Conservation (phyloP, 2,797 vertebrate species). For the Heteromormyrus szaboi region DNA sequence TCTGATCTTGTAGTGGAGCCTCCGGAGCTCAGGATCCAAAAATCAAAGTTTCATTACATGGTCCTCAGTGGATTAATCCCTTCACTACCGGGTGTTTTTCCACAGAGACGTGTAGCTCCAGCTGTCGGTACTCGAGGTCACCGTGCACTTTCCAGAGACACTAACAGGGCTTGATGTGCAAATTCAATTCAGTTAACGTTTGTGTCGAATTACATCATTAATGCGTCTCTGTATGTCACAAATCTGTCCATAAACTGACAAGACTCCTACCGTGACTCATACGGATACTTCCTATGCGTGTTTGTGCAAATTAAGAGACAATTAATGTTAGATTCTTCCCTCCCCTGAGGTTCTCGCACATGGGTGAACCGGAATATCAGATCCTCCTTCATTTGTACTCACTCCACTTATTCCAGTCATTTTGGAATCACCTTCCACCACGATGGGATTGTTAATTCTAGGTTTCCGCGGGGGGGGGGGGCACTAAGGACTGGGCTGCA, state of each 20-base stretch:
- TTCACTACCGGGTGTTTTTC: neutral
- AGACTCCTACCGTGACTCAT: neutral
- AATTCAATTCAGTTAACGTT: neutral
- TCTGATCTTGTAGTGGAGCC: neutral
- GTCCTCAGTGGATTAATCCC: neutral
- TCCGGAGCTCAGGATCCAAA: neutral
- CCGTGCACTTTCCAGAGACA: neutral
- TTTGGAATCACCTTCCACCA: neutral
- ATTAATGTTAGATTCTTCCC: constrained; percentile 6
- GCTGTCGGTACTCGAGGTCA: neutral
- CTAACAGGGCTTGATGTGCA: neutral
- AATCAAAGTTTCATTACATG: neutral
- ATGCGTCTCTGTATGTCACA: neutral
- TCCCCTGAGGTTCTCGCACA: neutral
- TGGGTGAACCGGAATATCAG: neutral
- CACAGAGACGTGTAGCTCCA: neutral
- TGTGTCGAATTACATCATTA: neutral
- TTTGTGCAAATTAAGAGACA: constrained; percentile 19
- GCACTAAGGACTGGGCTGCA: neutral
- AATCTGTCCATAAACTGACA: neutral
- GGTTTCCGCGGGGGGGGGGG: neutral
- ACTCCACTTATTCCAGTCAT: constrained; percentile 3
- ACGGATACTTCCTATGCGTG: neutral
- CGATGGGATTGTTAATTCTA: constrained; percentile 20
- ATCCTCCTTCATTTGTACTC: constrained; percentile 2